Base-by-base conservation (phyloP, 2,113 vertebrate genomes). In the Ictalurus punctatus region DNA sequence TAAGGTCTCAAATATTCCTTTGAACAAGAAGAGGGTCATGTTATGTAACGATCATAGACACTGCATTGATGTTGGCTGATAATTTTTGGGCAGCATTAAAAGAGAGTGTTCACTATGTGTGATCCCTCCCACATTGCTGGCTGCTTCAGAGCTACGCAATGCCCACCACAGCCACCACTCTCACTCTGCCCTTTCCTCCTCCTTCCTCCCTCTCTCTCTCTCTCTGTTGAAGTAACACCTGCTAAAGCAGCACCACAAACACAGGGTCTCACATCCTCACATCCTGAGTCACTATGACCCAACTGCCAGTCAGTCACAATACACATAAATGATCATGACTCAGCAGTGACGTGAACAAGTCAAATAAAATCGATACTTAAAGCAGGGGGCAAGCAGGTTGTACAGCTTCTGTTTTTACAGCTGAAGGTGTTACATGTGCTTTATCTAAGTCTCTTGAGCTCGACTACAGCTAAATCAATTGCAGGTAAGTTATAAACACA, bases 111-210 rank as follows among this genome's bases (percentile, higher is more conserved):
- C 40, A 52, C 74, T 48, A 25, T 78, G n/a, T 83, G 79, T 48
- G 69, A 83, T 88, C 34, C 86, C 79, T 83, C 87, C 90, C 58
- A 90, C 87, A 74, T 30, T 21, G 59, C 56, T 83, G 59, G 69
- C 87, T 83, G 67, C 59, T 90, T 85, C 71, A 86, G 78, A 90
- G 87, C 87, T 67, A 63, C 48, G 25, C 63, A 59, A 88, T 87
- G 2, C 87, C 84, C 87, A 90, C 87, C 69, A 83, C 27, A 52
- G 79, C 59, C 76, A 69, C 79, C 84, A 86, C 69, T 65, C 67
- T 91, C 74, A 1, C 48, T 80, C 27, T 54, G 25, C 25, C 13
- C 14, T 30, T 80, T 17, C 5, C 16, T 56, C 27, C 34, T 34
- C 34, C 34, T 34, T 34, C 34, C 34, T 34, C 34, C 1, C 34